Evolutionary conservation across 1,140 invertebrate genomes (phyloP).

Genomic region (Tribolium castaneum): DNA sequence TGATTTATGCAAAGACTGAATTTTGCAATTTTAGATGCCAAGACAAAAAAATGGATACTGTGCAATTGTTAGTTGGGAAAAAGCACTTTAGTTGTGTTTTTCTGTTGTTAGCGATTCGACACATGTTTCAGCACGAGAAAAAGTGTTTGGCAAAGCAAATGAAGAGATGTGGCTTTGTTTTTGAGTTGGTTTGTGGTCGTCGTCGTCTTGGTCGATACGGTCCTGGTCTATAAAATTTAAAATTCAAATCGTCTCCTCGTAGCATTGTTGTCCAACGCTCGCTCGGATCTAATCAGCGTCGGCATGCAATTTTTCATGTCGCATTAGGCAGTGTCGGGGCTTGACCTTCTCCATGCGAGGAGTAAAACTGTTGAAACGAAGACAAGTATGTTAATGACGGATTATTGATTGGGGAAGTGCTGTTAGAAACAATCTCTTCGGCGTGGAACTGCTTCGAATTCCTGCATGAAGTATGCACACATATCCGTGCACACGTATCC

Average conservation of each 20-base stretch:
- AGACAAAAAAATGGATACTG: no score
- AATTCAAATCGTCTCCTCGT: slow-evolving; percentile 23
- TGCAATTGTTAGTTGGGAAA: no score
- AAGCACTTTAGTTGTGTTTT: no score
- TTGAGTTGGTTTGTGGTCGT: neutral
- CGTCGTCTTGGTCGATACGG: neutral
- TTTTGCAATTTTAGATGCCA: no score
- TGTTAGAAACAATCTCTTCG: slow-evolving; percentile 24
- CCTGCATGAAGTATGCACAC: slow-evolving; percentile 30
- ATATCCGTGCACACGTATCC: slow-evolving; percentile 32
- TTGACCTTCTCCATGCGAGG: slow-evolving; percentile 1
- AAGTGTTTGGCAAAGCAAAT: neutral
- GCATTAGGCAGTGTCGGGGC: slow-evolving; percentile 7
- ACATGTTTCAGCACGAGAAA: neutral
- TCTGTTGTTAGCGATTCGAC: neutral
- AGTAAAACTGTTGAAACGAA: slow-evolving; percentile 29
- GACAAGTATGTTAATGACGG: slow-evolving; percentile 25
- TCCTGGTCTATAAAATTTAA: slow-evolving; percentile 17
- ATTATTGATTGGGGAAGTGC: slow-evolving; percentile 37
- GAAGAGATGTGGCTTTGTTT: neutral
- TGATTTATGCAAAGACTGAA: no score
- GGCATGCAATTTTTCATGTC: slow-evolving; percentile 32
- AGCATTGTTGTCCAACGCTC: slow-evolving; percentile 1
- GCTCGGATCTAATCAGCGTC: slow-evolving; percentile 25
- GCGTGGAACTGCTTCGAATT: slow-evolving; percentile 26